A percentile compares a stretch with the other conserved stretches of the same genome.
phyloP scores from a whole-genome alignment of 2,888 invertebrate genomes.

The Pemphredon lugubris region DNA sequence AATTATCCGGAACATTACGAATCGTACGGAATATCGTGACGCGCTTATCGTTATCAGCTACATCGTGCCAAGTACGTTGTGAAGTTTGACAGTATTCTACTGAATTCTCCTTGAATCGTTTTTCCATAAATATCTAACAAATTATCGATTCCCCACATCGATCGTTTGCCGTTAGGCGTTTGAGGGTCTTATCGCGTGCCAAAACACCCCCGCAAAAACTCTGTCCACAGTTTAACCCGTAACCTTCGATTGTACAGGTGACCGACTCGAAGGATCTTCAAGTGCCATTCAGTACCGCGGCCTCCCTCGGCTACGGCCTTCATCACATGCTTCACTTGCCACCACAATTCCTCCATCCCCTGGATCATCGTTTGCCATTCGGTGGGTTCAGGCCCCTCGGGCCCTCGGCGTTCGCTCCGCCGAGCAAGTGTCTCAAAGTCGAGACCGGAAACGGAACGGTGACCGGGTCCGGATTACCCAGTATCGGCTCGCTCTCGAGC shows the following conservation, averaged over 20 bases:
- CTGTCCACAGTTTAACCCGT: neutral
- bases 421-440: slow-evolving; percentile 83
- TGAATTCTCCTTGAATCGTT: no score
- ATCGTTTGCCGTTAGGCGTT: no score
- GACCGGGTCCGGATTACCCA: slow-evolving; percentile 75
- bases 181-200: no score
- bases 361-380: slow-evolving; percentile 85
- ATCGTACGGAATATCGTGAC: no score
- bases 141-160: no score
- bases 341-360: slow-evolving; percentile 87
- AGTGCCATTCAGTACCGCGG: slow-evolving; percentile 85
- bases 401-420: slow-evolving; percentile 87
- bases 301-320: slow-evolving; percentile 83
- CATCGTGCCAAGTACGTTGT: no score
- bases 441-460: slow-evolving; percentile 71
- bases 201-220: no score
- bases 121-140: no score
- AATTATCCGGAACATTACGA: no score
- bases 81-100: no score
- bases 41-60: no score
- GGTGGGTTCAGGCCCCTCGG: slow-evolving; percentile 84
- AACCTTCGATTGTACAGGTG: slow-evolving; percentile 61
- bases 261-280: slow-evolving; percentile 84
- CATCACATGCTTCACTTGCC: slow-evolving; percentile 88
- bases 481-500: slow-evolving; percentile 77